Conservation (phyloP, 2,888 invertebrate genomes). For the Coecobrya sp. region DNA sequence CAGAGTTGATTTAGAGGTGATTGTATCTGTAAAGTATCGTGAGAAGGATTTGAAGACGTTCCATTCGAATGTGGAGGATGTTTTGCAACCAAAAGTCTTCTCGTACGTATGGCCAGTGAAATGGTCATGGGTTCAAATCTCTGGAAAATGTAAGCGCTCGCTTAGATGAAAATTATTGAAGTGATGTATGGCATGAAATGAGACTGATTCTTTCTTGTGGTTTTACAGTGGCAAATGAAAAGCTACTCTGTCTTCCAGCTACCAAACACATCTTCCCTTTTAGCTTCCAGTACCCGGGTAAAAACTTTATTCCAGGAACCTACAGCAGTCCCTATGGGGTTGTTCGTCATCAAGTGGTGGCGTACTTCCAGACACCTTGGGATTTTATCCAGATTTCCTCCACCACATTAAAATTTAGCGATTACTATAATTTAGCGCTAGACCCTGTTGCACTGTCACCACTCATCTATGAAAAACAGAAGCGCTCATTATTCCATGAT, state of each 20-base stretch:
- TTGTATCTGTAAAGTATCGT: conserved; percentile 75
- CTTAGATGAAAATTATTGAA: no score
- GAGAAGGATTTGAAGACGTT: conserved; percentile 73
- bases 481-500: conserved; percentile 73
- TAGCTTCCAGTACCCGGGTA: conserved; percentile 74
- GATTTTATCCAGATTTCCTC: conserved; percentile 70
- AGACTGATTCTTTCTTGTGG: no score
- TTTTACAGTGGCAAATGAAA: conserved; percentile 78
- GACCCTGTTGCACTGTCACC: conserved; percentile 75
- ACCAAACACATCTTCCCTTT: conserved; percentile 81
- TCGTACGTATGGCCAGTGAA: conserved; percentile 82
- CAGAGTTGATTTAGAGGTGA: conserved; percentile 77
- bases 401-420: conserved; percentile 70
- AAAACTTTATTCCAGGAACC: conserved; percentile 72
- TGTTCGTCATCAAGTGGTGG: conserved; percentile 76
- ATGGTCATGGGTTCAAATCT: conserved; percentile 81
- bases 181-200: no score
- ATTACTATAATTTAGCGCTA: conserved; percentile 76
- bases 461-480: conserved; percentile 72
- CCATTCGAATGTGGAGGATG: conserved; percentile 67
- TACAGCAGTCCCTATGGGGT: conserved; percentile 76
- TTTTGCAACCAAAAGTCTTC: conserved; percentile 74
- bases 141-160: conserved; percentile 82
- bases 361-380: conserved; percentile 72
- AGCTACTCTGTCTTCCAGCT: conserved; percentile 73